phyloP scores from a whole-genome alignment of 2,797 vertebrate species.

The Hemitrygon akajei region DNA sequence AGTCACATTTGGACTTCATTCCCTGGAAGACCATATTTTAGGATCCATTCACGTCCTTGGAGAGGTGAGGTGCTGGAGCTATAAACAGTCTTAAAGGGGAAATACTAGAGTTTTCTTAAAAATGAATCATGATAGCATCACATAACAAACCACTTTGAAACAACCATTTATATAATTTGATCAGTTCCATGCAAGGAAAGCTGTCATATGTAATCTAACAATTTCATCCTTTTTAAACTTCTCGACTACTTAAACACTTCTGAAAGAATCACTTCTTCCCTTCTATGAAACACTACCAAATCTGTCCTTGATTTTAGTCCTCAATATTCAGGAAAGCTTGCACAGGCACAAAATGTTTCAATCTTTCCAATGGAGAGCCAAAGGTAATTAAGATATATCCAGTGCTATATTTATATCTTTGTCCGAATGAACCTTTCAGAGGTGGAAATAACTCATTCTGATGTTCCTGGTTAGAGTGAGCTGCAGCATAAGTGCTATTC shows the following conservation, averaged over 20 bases:
- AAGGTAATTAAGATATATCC: not conserved
- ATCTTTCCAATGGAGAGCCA: slow-evolving; percentile 12
- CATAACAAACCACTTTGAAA: not conserved
- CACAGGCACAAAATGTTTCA: not conserved
- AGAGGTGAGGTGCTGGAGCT: no score
- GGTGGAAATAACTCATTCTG: not conserved
- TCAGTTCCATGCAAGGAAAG: not conserved
- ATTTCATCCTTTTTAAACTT: not conserved
- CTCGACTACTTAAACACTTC: not conserved
- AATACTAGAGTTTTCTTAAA: no score
- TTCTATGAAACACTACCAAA: not conserved
- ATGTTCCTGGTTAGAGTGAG: not conserved
- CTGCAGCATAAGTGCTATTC: not conserved
- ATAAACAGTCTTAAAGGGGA: no score
- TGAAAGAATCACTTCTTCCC: not conserved
- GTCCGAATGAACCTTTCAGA: not conserved
- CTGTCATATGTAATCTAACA: not conserved
- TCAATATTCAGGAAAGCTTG: not conserved
- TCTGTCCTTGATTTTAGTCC: not conserved
- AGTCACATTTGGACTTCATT: no score
- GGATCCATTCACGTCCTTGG: no score
- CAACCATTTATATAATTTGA: not conserved
- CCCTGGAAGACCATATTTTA: no score
- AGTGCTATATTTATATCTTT: not conserved
- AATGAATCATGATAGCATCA: no score